Evolutionary conservation across 37 sponge, comb jelly and placozoan genomes (phyloP), one percentile per base, ranked within the genome.

Genomic region (Agelas oroides): DNA sequence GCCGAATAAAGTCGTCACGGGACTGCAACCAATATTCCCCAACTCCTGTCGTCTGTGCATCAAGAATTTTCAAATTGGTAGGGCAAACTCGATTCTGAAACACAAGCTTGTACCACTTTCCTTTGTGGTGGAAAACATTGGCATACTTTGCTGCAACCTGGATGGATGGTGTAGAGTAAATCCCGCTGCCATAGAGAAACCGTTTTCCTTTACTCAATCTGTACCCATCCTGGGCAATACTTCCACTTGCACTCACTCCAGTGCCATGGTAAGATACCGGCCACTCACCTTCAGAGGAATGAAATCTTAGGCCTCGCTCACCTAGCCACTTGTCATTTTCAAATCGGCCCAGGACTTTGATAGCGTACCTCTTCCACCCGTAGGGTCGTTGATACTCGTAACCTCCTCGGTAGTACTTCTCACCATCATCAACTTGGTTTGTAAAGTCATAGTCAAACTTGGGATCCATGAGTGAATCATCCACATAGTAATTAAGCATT

Each of bases 21-120:
- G 37, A 19, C 23, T 59, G 64, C 5, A 78, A 34, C 79, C 79
- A 78, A 39, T 61, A 78, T 55, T 75, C 76, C 13, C 59, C 79
- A n/a, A n/a, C n/a, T n/a, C n/a, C n/a, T n/a, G n/a, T n/a, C n/a
- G n/a, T n/a, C n/a, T n/a, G n/a, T n/a, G n/a, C n/a, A n/a, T n/a
- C n/a, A n/a, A 36, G 16, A 15, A 84, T 54, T 12, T 56, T 75
- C 64, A 75, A 32, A 33, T 56, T 56, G 6, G 59, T 27, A 8
- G 77, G 85, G 63, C 52, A 39, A 20, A 84, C 77, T 28, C 85
- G 61, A 63, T 75, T 84, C 69, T 84, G 85, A 28, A 84, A 65
- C 5, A 84, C 59, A 52, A 59, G 25, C 21, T 71, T 58, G 58
- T 84, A 84, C 28, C 24, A 19, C 56, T 46, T 53, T 34, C 77